Conservation (phyloP, 1,140 invertebrate genomes). For the Eufriesea mexicana region DNA sequence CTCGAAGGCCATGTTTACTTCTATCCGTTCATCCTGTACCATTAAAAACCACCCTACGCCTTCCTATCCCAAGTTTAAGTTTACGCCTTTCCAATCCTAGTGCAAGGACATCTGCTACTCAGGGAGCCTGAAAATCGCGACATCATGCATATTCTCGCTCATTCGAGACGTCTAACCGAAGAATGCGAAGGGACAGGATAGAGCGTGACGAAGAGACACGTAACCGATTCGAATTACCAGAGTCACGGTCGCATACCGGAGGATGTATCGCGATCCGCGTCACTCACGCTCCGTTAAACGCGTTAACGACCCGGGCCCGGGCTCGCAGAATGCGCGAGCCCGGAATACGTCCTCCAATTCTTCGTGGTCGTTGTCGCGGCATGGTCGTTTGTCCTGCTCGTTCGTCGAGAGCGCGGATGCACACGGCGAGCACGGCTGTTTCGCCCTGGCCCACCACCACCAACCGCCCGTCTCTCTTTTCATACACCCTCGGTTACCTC, state of each 20-base stretch:
- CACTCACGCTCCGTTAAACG: constrained; percentile 72
- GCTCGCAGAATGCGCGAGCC: constrained; percentile 55
- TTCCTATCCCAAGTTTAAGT: neutral
- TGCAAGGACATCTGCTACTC: constrained; percentile 1
- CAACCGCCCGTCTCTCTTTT: constrained; percentile 48
- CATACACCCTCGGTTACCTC: constrained; percentile 49
- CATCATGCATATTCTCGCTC: constrained; percentile 11
- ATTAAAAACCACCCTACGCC: neutral
- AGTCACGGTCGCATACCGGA: constrained; percentile 42
- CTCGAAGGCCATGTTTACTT: too few relatives aligned
- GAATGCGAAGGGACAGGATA: constrained; percentile 15
- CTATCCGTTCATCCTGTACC: neutral
- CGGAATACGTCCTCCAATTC: constrained; percentile 51
- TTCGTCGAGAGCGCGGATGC: constrained; percentile 34
- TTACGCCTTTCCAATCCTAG: constrained; percentile 15
- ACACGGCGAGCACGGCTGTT: constrained; percentile 20
- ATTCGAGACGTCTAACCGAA: constrained; percentile 1
- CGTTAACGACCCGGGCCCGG: constrained; percentile 69
- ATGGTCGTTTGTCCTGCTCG: constrained; percentile 25
- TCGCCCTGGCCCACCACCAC: constrained; percentile 26
- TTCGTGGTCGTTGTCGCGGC: constrained; percentile 43
- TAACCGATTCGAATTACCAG: constrained; percentile 52
- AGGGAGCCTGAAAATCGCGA: neutral
- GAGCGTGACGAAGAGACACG: neutral
- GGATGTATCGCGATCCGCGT: constrained; percentile 67